phyloP scores from a whole-genome alignment of 1,140 invertebrate genomes.

The Periplaneta americana region DNA sequence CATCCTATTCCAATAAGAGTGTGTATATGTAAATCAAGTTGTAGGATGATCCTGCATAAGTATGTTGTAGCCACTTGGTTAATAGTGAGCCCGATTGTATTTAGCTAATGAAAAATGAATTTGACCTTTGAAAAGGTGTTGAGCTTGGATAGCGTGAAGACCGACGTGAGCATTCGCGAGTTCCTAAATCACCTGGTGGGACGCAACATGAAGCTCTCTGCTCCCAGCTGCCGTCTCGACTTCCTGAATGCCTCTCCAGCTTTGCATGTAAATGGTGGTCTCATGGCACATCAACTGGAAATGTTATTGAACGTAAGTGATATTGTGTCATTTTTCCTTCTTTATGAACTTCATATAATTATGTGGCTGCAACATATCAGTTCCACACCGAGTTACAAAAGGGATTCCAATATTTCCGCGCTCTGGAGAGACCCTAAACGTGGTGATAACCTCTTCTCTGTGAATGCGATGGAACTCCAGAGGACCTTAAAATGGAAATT shows the following conservation, averaged over 20 bases:
- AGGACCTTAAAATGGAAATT: no score
- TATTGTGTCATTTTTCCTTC: conserved; percentile 7
- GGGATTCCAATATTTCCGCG: no score
- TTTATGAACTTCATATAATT: no score
- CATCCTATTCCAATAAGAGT: background rate
- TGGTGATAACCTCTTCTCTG: no score
- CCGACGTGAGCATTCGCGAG: conserved; percentile 29
- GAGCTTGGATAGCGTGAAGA: conserved; percentile 30
- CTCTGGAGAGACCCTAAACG: no score
- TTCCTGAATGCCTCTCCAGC: conserved; percentile 36
- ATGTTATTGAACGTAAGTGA: conserved; percentile 28
- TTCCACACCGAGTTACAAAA: no score
- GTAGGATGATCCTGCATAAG: background rate
- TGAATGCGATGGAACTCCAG: no score
- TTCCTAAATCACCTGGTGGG: conserved; percentile 32
- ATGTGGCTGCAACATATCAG: no score
- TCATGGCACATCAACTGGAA: conserved; percentile 32
- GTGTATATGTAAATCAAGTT: background rate
- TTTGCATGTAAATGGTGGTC: conserved; percentile 27
- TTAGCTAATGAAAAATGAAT: background rate
- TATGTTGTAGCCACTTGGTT: background rate
- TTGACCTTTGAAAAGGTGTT: conserved; percentile 6
- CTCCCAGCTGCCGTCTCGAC: conserved; percentile 31
- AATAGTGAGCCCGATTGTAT: background rate
- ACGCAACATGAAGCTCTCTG: conserved; percentile 26